Evolutionary conservation across 2,797 vertebrate genomes (phyloP).

Genomic region (Microctenopoma lineatum): DNA sequence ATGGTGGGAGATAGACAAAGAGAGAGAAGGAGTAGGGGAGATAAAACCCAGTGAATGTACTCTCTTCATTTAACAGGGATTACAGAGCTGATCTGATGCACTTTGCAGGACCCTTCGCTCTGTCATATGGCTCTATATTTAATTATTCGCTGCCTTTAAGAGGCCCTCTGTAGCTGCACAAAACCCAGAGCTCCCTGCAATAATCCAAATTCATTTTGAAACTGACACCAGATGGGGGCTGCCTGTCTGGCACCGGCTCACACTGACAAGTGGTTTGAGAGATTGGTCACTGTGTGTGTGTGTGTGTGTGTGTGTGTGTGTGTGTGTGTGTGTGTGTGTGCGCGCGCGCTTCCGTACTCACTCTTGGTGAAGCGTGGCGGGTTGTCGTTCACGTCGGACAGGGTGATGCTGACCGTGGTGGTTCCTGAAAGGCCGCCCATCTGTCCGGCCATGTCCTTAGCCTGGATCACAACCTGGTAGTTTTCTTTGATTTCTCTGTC

Average conservation of each 20-base stretch:
- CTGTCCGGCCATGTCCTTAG: constrained; percentile 98
- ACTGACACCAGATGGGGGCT: constrained; percentile 82
- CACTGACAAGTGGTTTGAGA: constrained; percentile 31
- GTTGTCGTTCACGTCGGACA: constrained; percentile 94
- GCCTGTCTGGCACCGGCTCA: constrained; percentile 46
- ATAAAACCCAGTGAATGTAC: constrained; percentile 69
- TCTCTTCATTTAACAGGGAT: constrained; percentile 78
- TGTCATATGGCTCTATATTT: constrained; percentile 76
- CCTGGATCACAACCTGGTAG: constrained; percentile 97
- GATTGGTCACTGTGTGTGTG: constrained; percentile 33
- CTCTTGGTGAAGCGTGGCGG: constrained; percentile 93
- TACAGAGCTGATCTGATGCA: constrained; percentile 77
- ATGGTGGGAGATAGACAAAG: constrained; percentile 56
- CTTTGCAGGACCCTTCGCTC: constrained; percentile 72
- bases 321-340: constrained; percentile 21
- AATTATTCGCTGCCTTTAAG: constrained; percentile 75
- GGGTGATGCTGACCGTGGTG: constrained; percentile 92
- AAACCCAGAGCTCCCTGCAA: constrained; percentile 57
- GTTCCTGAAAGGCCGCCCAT: constrained; percentile 96
- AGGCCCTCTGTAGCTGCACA: constrained; percentile 48
- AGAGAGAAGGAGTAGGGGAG: constrained; percentile 53
- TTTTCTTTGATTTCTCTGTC: constrained; percentile 92
- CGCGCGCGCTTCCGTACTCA: constrained; percentile 79
- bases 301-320: constrained; percentile 33
- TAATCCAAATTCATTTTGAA: constrained; percentile 83